A percentile compares a stretch with the other conserved stretches of the same genome.
phyloP scores from a whole-genome alignment of 2,113 vertebrate species.

The Sinocyclocheilus anshuiensis region DNA sequence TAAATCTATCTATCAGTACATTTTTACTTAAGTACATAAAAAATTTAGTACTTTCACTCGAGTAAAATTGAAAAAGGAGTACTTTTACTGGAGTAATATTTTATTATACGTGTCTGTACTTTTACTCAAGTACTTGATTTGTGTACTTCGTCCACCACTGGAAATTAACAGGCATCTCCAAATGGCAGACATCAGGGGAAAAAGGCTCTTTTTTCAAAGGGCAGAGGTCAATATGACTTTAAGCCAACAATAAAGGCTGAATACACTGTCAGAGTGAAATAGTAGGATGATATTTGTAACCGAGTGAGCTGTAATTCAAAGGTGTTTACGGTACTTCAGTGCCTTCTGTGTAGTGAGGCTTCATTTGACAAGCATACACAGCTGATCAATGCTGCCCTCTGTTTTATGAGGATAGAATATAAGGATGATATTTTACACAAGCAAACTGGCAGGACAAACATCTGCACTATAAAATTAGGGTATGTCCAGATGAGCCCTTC shows the following conservation, averaged over 20 bases:
- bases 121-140: too few species aligned
- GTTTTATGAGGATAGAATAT: slow-evolving; percentile 46
- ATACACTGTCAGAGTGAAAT: slow-evolving; percentile 2
- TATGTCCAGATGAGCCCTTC: slow-evolving; percentile 36
- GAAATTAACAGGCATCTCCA: slow-evolving; percentile 43
- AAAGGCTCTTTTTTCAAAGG: slow-evolving; percentile 29
- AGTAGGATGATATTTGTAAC: slow-evolving; percentile 4
- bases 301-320: slow-evolving; percentile 35
- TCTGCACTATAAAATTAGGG: background rate
- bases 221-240: slow-evolving; percentile 38
- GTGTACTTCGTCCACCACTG: too few species aligned
- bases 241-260: slow-evolving; percentile 41
- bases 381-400: slow-evolving; percentile 56
- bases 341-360: background rate
- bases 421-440: slow-evolving; percentile 28
- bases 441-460: slow-evolving; percentile 2
- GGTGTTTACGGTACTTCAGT: slow-evolving; percentile 24
- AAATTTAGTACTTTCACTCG: too few species aligned
- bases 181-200: slow-evolving; percentile 57
- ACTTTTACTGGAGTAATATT: too few species aligned
- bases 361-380: slow-evolving; percentile 40
- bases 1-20: too few species aligned
- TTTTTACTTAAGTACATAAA: too few species aligned
- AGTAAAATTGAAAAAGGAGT: too few species aligned
- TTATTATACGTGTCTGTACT: too few species aligned